phyloP scores from a whole-genome alignment of 2,113 vertebrate species.

The Butastur rufipennis region DNA sequence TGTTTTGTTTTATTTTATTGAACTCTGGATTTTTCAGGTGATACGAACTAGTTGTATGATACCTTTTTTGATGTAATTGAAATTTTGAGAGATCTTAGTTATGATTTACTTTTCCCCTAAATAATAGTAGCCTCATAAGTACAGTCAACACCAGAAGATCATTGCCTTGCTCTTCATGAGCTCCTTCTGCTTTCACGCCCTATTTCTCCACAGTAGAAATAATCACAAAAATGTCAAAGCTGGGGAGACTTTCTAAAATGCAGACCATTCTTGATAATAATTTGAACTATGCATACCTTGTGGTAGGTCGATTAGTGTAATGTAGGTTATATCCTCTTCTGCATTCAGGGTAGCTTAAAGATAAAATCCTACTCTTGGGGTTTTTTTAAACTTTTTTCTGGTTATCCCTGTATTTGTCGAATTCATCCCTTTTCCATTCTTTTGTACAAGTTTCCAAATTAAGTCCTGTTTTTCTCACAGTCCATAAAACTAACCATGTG shows the following conservation, averaged over 20 bases:
- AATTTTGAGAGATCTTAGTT: background rate
- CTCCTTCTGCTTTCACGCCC: background rate
- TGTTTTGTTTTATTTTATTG: background rate
- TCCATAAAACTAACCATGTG: background rate
- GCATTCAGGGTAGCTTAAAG: background rate
- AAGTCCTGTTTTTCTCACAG: conserved; percentile 19
- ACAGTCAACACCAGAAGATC: background rate
- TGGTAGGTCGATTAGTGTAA: background rate
- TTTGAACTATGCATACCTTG: background rate
- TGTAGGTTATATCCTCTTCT: background rate
- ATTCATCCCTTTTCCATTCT: background rate
- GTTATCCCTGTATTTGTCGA: background rate
- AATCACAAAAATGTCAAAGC: background rate
- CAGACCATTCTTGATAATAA: background rate
- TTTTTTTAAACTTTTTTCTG: background rate
- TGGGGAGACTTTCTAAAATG: background rate
- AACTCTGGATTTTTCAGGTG: background rate
- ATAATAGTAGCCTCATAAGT: background rate
- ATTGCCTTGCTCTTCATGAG: background rate
- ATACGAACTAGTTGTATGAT: background rate
- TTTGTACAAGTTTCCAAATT: background rate
- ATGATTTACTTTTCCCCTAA: background rate
- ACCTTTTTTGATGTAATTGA: background rate
- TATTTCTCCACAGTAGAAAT: background rate
- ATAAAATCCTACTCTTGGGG: background rate